Base-by-base conservation (phyloP, 2,113 vertebrate genomes). In the Euleptes europaea region DNA sequence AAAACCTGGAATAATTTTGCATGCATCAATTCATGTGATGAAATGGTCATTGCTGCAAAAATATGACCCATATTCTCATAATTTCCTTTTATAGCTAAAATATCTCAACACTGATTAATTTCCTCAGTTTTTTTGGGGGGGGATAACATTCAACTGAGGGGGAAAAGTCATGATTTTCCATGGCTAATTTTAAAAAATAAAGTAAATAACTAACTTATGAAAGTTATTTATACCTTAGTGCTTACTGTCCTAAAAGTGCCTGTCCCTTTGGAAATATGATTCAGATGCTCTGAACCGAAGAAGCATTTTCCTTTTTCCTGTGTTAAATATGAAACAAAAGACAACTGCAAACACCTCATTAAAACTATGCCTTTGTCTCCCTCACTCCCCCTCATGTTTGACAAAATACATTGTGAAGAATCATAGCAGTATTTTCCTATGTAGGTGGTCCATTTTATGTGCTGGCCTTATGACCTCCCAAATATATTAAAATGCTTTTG, bases 301-400 rank as follows among this genome's bases (percentile, higher is more conserved):
- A 96, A 96, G 95, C 47, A 93, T 96, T 97, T 97, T 97, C 95
- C 94, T 88, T 96, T 97, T 96, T 97, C 96, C 96, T 97, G 95
- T 95, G 89, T 93, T 94, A 95, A 96, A 92, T 89, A 91, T 85
- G 88, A 95, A 96, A 96, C 96, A 96, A 96, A 96, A 94, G 91
- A 94, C 78, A 93, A 95, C 78, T 82, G 85, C 94, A 95, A 96
- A 88, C 93, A 94, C 89, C 92, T 95, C 93, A 91, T 96, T 96
- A 95, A 94, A 95, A 90, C 74, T 94, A 93, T 94, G 96, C 94
- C 90, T 95, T 95, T 96, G 90, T 94, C 93, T 90, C 67, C 38
- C 78, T 60, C 57, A 26, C 54, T 69, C 38, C 69, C 33, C 54
- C 21, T 23, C 76, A 91, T 88, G 77, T 94, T 89, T 92, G 91